Evolutionary conservation across 2,797 vertebrate genomes (phyloP).

Genomic region (Poecilia velifera): DNA sequence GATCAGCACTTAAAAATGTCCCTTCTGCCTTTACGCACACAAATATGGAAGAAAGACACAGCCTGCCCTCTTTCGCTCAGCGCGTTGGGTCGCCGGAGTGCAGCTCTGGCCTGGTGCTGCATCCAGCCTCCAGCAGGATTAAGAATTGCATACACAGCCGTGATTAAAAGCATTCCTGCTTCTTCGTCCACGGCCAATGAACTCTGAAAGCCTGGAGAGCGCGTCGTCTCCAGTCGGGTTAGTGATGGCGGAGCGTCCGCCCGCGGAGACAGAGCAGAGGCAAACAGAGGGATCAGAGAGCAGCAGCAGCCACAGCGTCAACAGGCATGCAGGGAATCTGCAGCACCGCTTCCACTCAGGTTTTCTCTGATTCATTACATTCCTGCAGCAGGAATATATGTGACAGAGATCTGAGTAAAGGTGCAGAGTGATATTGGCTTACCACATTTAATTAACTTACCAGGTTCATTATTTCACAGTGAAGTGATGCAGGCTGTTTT

Average conservation of each 20-base stretch:
- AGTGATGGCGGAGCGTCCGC: slow-evolving; percentile 20
- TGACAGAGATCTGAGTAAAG: slow-evolving; percentile 12
- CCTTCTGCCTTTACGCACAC: not conserved
- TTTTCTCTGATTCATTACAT: slow-evolving; percentile 19
- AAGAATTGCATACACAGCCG: slow-evolving; percentile 8
- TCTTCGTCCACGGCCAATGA: slow-evolving; percentile 23
- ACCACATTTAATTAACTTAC: not conserved
- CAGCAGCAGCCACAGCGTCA: slow-evolving; percentile 5
- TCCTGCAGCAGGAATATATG: not conserved
- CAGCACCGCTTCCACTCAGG: slow-evolving; percentile 3
- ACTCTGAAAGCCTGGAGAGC: slow-evolving; percentile 22
- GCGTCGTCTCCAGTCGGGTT: slow-evolving; percentile 1
- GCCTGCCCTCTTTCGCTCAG: not conserved
- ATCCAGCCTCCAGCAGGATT: not conserved
- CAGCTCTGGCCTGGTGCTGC: not conserved
- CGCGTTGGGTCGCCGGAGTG: not conserved
- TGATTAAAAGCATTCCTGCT: slow-evolving; percentile 33
- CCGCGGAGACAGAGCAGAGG: slow-evolving; percentile 38
- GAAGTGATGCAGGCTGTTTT: not conserved
- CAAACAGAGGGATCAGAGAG: slow-evolving; percentile 33
- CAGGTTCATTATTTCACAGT: not conserved
- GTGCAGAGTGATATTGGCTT: not conserved
- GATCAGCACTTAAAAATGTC: not conserved
- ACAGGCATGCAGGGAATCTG: not conserved
- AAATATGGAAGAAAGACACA: not conserved